Conservation (phyloP, 1,140 invertebrate species). For the Drosophila ananassae region DNA sequence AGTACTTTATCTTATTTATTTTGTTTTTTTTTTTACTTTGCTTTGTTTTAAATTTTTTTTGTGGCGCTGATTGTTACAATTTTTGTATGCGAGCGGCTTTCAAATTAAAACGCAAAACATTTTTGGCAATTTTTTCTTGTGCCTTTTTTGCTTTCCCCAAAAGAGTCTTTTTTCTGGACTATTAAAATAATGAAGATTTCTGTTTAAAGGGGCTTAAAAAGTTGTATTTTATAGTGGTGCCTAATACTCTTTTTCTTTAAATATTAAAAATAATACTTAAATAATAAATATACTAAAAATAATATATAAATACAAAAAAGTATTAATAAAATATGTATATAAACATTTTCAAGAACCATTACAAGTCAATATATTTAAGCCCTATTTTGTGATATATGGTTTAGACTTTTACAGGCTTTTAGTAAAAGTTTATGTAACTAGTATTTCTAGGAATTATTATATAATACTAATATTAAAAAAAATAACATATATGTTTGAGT, state of each 20-base stretch:
- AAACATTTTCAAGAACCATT: too few relatives aligned
- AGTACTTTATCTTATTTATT: slow-evolving; percentile 59
- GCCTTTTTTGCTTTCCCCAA: not conserved
- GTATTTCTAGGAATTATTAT: too few relatives aligned
- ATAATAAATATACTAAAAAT: too few relatives aligned
- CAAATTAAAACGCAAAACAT: slow-evolving; percentile 62
- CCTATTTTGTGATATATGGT: too few relatives aligned
- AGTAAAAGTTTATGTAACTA: too few relatives aligned
- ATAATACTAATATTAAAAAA: too few relatives aligned
- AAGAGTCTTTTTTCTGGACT: slow-evolving; percentile 10
- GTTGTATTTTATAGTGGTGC: not conserved
- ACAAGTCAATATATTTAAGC: too few relatives aligned
- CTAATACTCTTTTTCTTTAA: not conserved
- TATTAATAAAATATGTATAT: too few relatives aligned
- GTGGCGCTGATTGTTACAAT: slow-evolving; percentile 78
- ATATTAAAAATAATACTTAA: too few relatives aligned
- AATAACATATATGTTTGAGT: too few relatives aligned
- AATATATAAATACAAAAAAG: too few relatives aligned
- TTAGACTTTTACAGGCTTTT: too few relatives aligned
- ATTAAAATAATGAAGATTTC: slow-evolving; percentile 9
- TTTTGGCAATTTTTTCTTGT: slow-evolving; percentile 32
- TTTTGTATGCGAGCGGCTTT: slow-evolving; percentile 59
- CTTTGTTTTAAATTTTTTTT: slow-evolving; percentile 19
- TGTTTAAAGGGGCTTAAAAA: not conserved
- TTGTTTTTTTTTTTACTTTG: slow-evolving; percentile 18